phyloP scores from a whole-genome alignment of 2,888 invertebrate species.

The Dorcus hopei region DNA sequence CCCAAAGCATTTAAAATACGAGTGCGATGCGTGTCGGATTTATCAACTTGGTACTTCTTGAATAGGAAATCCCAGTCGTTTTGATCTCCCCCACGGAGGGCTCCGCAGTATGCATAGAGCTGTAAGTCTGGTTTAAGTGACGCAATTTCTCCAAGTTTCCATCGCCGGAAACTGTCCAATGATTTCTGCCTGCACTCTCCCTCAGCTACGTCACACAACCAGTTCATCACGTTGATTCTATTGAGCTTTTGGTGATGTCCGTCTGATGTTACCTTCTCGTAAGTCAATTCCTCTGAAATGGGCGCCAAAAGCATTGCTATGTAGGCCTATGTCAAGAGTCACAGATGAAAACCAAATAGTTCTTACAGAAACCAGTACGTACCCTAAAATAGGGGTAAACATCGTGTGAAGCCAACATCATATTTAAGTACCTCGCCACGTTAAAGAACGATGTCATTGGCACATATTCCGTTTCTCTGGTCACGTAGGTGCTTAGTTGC shows the following conservation, averaged over 20 bases:
- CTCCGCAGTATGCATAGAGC: slow-evolving; percentile 5
- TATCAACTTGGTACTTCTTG: background rate
- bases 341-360: too few relatives aligned
- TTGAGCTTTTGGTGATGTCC: slow-evolving; percentile 3
- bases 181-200: background rate
- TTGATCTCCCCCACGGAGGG: background rate
- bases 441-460: slow-evolving; percentile 18
- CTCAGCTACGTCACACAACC: slow-evolving; percentile 4
- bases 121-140: slow-evolving; percentile 4
- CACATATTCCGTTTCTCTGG: slow-evolving; percentile 50
- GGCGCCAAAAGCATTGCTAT: background rate
- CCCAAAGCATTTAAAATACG: slow-evolving; percentile 6
- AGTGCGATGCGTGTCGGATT: background rate
- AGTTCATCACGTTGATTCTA: slow-evolving; percentile 5
- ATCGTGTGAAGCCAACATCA: background rate
- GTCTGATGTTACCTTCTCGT: slow-evolving; percentile 1
- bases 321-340: too few relatives aligned
- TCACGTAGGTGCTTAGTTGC: slow-evolving; percentile 58
- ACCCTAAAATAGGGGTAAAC: background rate
- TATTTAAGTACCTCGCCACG: slow-evolving; percentile 1
- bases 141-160: slow-evolving; percentile 15
- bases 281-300: background rate
- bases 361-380: background rate
- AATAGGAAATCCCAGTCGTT: slow-evolving; percentile 2
- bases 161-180: background rate